Evolutionary conservation across 2,888 invertebrate species (phyloP), one percentile per base, ranked within the genome.

Genomic region (Lydus trimaculatus): DNA sequence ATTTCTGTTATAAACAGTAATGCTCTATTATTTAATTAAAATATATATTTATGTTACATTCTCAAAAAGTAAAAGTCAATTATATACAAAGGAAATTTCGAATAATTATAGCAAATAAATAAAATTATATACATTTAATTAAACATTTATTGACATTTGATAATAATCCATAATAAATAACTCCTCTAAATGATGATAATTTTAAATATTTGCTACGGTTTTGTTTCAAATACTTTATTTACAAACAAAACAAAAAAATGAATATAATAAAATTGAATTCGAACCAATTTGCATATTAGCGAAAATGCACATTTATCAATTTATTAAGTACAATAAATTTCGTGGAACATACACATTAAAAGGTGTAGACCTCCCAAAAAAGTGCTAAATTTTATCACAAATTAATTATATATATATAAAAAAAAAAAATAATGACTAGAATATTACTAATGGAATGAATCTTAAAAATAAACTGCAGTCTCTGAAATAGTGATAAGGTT

Each of bases 1-100:
- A 59, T 36, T 64, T 48, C 48, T 65, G 28, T 61, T 59, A 66
- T 72, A 63, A 72, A 73, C 64, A 66, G 69, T 66, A 71, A 65
- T 71, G 71, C 71, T n/a, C n/a, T 70, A 68, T 65, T 62, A 67
- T 52, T 52, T 25, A 48, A 75, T 75, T 62, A 68, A 73, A 71
- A 73, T 69, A 72, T 74, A 71, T 74, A 56, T 71, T 71, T 74
- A 76, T 76, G 76, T 78, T 75, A 69, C 73, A 74, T 72, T 64
- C 71, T 75, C 68, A 62, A 73, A 69, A 72, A 52, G 11, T 23
- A 25, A 13, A 52, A 52, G 23, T 23, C 52, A 23, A 52, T 52
- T 52, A 52, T 52, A 52, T 23, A 52, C 52, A 52, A 52, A 52
- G 23, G 23, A 52, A 52, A 48, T 20, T 48, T 13, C 11, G 25